Conservation (phyloP, 2,113 vertebrate genomes). For the Myiozetetes cayanensis region DNA sequence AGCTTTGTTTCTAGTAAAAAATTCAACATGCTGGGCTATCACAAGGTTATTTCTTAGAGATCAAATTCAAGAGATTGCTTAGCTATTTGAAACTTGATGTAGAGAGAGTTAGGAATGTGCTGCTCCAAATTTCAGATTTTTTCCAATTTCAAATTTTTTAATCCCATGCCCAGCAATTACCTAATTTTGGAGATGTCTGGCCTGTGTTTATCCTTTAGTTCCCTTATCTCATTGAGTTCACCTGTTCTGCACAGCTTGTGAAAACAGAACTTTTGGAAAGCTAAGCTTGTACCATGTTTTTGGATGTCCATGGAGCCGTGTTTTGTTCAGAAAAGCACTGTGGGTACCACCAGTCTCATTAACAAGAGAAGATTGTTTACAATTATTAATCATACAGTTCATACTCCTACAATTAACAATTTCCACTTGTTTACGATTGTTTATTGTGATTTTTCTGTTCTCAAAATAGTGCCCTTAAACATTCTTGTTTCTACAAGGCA, state of each 20-base stretch:
- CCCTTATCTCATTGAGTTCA: not conserved
- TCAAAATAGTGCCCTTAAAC: too few relatives aligned
- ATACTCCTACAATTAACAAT: too few relatives aligned
- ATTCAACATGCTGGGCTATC: not conserved
- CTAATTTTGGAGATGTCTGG: not conserved
- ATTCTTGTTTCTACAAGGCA: too few relatives aligned
- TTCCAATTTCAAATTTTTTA: not conserved
- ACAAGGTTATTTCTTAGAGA: not conserved
- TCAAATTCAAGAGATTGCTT: not conserved
- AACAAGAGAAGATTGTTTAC: too few relatives aligned
- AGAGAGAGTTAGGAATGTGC: not conserved
- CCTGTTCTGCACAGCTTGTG: not conserved
- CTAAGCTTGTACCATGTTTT: too few relatives aligned
- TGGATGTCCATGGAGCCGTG: too few relatives aligned
- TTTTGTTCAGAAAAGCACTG: too few relatives aligned
- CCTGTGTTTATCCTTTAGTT: not conserved
- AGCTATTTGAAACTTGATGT: not conserved
- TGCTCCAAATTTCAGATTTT: not conserved
- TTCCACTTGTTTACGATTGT: too few relatives aligned
- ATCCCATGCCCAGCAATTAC: not conserved
- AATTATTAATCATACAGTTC: too few relatives aligned
- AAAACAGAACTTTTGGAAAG: too few relatives aligned
- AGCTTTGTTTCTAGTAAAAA: not conserved
- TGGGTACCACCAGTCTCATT: too few relatives aligned
- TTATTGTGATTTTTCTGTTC: too few relatives aligned